Evolutionary conservation across 2,797 vertebrate genomes (phyloP), one percentile per base, ranked within the genome.

Genomic region (Ctenosaura bakeri): DNA sequence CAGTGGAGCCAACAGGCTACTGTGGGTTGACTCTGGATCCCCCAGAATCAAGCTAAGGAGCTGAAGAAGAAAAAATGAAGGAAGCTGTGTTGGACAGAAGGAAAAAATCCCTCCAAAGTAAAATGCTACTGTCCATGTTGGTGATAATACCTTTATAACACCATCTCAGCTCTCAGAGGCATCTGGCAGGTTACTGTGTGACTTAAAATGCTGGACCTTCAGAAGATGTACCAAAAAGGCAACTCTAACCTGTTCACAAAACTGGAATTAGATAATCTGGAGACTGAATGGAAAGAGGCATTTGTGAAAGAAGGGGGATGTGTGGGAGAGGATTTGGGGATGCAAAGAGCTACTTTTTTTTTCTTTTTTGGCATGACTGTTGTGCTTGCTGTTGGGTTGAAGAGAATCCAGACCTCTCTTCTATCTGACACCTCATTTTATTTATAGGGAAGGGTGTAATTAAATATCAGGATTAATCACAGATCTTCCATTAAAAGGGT

Each of bases 311-410:
- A 50, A 86, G 88, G 86, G 64, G 78, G 89, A 90, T 83, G 91
- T 80, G 85, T 91, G 88, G 77, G 87, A 91, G 87, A 94, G 91
- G 86, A 90, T 94, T 95, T 94, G 88, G 93, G 88, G 94, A 96
- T 95, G 93, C 85, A 85, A 50, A 54, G 83, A 62, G 88, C 95
- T 92, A 89, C 4, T 16, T 35, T 90, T 46, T 80, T 90, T 80
- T 91, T 13, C 29, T 90, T 46, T 80, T 90, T 80, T 92, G 71
- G 46, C 88, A 54, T 91, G 92, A 87, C 26, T 0, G 90, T 90
- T 93, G 80, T 46, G 35, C 3, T 22, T 66, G 20, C 32, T 54
- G 3, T 73, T 18, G 24, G 66, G 64, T 9, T 79, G 76, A 90
- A 18, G 12, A 35, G 35, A 26, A 13, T 10, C 24, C 12, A 0